Evolutionary conservation across 2,113 vertebrate species (phyloP).

Genomic region (Corythoichthys intestinalis): DNA sequence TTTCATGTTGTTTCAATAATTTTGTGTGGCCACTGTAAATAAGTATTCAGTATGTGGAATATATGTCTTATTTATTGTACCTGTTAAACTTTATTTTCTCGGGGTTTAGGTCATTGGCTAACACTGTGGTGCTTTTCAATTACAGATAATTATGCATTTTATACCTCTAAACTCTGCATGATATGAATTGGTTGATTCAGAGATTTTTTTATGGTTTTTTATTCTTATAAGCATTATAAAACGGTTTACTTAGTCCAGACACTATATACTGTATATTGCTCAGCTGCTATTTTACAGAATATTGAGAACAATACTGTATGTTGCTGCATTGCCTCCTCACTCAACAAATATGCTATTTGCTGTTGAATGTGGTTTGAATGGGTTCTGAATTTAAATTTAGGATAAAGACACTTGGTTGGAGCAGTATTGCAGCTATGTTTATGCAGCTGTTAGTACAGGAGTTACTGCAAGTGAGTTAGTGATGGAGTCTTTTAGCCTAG

Average conservation of each 20-base stretch:
- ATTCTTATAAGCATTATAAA: not conserved
- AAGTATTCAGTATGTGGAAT: slow-evolving; percentile 21
- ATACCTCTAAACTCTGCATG: not conserved
- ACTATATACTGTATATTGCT: not conserved
- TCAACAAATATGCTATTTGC: too few relatives aligned
- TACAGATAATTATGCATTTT: slow-evolving; percentile 7
- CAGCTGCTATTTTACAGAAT: not conserved
- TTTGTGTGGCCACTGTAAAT: slow-evolving; percentile 70
- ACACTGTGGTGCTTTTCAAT: slow-evolving; percentile 25
- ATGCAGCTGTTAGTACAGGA: not conserved
- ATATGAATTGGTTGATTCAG: slow-evolving; percentile 5
- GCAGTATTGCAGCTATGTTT: not conserved
- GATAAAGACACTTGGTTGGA: not conserved
- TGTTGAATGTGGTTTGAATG: not conserved
- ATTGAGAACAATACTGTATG: too few relatives aligned
- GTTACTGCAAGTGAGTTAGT: not conserved
- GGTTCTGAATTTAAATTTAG: not conserved
- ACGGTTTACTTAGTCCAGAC: not conserved
- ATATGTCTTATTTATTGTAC: slow-evolving; percentile 70
- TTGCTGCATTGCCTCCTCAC: too few relatives aligned
- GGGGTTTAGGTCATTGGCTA: slow-evolving; percentile 17
- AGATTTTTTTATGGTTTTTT: not conserved
- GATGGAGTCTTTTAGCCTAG: not conserved
- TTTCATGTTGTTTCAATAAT: slow-evolving; percentile 57
- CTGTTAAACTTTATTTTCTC: slow-evolving; percentile 48